Evolutionary conservation across 2,888 invertebrate species (phyloP).

Genomic region (Leptinotarsa juncta): DNA sequence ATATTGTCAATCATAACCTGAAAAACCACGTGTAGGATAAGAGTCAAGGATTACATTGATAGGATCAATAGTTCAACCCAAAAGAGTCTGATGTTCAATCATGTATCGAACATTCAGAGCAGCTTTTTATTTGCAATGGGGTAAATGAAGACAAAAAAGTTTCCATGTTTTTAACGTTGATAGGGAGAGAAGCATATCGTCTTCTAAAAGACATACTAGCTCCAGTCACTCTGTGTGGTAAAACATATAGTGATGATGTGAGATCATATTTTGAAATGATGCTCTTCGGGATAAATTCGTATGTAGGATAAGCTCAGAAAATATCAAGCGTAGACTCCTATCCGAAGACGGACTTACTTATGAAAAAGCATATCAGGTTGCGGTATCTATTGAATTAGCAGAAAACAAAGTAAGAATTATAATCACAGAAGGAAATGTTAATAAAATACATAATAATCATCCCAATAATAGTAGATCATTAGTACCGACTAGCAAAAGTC

Average conservation of each 20-base stretch:
- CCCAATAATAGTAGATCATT: not conserved
- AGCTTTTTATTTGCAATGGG: slow-evolving; percentile 46
- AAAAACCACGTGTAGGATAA: not conserved
- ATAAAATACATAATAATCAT: not conserved
- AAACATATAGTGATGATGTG: slow-evolving; percentile 36
- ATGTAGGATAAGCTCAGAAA: slow-evolving; percentile 4
- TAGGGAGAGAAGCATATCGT: slow-evolving; percentile 46
- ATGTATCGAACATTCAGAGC: slow-evolving; percentile 49
- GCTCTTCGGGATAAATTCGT: slow-evolving; percentile 40
- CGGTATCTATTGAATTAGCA: slow-evolving; percentile 29
- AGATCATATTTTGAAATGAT: slow-evolving; percentile 20
- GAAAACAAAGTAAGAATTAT: slow-evolving; percentile 27
- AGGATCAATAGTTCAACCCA: slow-evolving; percentile 41
- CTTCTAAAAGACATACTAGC: slow-evolving; percentile 39
- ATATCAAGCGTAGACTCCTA: slow-evolving; percentile 14
- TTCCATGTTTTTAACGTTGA: slow-evolving; percentile 47
- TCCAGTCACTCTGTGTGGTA: slow-evolving; percentile 39
- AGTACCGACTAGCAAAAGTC: no score
- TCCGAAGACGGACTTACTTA: slow-evolving; percentile 23
- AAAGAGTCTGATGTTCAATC: slow-evolving; percentile 31
- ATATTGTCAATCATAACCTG: not conserved
- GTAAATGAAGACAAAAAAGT: slow-evolving; percentile 43
- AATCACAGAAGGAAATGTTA: not conserved
- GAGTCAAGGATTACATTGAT: slow-evolving; percentile 28
- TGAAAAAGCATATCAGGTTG: slow-evolving; percentile 14